Evolutionary conservation across 2,113 vertebrate genomes (phyloP), one percentile per base, ranked within the genome.

Genomic region (Strigops habroptila): DNA sequence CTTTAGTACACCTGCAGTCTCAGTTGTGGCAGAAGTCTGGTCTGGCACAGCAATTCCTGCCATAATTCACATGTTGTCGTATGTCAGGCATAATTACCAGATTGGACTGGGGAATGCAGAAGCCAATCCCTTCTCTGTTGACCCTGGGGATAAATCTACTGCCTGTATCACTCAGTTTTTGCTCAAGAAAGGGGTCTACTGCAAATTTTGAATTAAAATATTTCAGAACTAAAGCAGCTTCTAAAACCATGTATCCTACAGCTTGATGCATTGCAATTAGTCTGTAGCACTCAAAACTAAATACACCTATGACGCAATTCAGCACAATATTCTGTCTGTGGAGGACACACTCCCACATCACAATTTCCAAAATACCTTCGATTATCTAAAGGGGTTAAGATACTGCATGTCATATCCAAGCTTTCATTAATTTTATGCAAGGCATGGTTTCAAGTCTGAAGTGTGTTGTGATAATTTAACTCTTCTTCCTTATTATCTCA

Each of bases 11-110:
- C 3, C 3, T 0, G 0, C 3, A 43, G 18, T 18, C 57, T 62
- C 41, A 41, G n/a, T 22, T 3, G 1, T 21, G 41, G 25, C 14
- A 41, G 28, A 62, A 65, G 10, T 70, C 55, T 49, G 33, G 8
- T 33, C 35, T 51, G 51, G 24, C 33, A 16, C 16, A 65, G 18
- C 8, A 53, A 25, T 37, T 84, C 25, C 9, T 33, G 18, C 27
- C 27, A 51, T 17, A 76, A 83, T 43, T 10, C 33, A 9, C 35
- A 35, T 0, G 0, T 28, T 70, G 8, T 7, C 1, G 0, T 37
- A 28, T 6, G 51, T 71, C 37, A 44, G 18, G 37, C 12, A 9
- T 12, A 52, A 74, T n/a, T 24, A 21, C 13, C n/a, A 41, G 17
- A 14, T 7, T 15, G 70, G 22, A 43, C 6, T 9, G 14, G 11